These are phyloP conservation scores for Drosophila nr. perissopoda DNA, from an alignment of 2,888 invertebrate species.

Conservation along the genomic window DNA sequence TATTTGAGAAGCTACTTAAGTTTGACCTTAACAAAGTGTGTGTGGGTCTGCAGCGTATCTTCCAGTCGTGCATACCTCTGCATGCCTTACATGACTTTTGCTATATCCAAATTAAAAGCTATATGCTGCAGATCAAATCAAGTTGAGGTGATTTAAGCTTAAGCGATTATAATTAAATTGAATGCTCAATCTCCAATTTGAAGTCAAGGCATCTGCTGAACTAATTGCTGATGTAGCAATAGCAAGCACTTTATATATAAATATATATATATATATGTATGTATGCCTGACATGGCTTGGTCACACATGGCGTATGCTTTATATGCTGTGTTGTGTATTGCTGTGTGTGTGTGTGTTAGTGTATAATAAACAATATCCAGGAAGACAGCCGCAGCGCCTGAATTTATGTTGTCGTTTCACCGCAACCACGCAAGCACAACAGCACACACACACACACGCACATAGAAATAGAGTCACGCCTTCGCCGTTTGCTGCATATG, in stretches of 20 bases:
- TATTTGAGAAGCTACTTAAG: background rate
- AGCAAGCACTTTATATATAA: constrained; percentile 52
- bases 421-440: constrained; percentile 19
- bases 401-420: constrained; percentile 72
- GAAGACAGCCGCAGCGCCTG: constrained; percentile 63
- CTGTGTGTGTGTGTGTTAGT: constrained; percentile 25
- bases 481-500: constrained; percentile 39
- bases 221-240: constrained; percentile 50
- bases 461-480: constrained; percentile 17
- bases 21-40: background rate
- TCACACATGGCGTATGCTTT: constrained; percentile 65
- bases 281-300: constrained; percentile 30
- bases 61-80: background rate
- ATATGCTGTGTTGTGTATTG: constrained; percentile 41
- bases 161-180: constrained; percentile 16
- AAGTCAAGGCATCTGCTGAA: constrained; percentile 1
- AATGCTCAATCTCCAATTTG: constrained; percentile 3
- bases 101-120: background rate
- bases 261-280: constrained; percentile 58
- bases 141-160: constrained; percentile 8
- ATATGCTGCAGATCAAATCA: constrained; percentile 5
- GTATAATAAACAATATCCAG: constrained; percentile 71
- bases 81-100: background rate
- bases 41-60: background rate
- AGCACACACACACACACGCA: background rate